Percentiles rank a stretch among this genome's conserved stretches.
These are phyloP conservation scores for Palaemon carinicauda DNA, from an alignment of 1,140 invertebrate species.

Conservation along the genomic window DNA sequence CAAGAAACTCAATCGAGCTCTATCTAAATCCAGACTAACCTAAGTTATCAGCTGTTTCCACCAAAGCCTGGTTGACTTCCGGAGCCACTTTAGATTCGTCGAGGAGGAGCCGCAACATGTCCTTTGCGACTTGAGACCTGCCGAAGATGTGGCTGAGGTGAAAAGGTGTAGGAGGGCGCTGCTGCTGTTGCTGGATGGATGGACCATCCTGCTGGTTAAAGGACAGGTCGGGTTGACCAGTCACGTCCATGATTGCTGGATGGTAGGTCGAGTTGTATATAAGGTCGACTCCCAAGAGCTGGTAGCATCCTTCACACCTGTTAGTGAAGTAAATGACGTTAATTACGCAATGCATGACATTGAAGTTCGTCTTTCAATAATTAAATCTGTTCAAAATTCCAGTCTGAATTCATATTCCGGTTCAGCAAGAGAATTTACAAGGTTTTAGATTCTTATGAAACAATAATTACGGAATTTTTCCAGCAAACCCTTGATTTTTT, in stretches of 20 bases:
- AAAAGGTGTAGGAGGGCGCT: not conserved
- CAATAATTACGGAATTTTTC: too few species aligned
- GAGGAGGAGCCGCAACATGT: constrained; percentile 6
- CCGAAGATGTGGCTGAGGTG: not conserved
- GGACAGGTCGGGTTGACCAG: constrained; percentile 41
- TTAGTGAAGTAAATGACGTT: not conserved
- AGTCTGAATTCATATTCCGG: too few species aligned
- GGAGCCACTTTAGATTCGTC: not conserved
- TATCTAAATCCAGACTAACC: not conserved
- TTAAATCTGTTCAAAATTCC: too few species aligned
- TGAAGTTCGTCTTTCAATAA: too few species aligned
- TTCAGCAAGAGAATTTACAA: too few species aligned
- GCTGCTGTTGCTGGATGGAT: too few species aligned
- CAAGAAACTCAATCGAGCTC: too few species aligned
- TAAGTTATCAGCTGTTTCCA: constrained; percentile 29
- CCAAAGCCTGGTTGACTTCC: constrained; percentile 6
- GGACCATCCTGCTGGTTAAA: not conserved
- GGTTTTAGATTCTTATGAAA: too few species aligned
- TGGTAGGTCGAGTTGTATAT: constrained; percentile 37
- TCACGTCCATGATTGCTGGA: constrained; percentile 11
- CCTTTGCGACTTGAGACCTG: not conserved
- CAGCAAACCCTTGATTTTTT: too few species aligned
- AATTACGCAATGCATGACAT: not conserved
- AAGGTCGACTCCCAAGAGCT: constrained; percentile 15
- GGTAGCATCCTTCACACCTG: constrained; percentile 41